These are phyloP conservation scores for Lycaon pictus DNA, from an alignment of 2,113 vertebrate species.

Conservation along the genomic window DNA sequence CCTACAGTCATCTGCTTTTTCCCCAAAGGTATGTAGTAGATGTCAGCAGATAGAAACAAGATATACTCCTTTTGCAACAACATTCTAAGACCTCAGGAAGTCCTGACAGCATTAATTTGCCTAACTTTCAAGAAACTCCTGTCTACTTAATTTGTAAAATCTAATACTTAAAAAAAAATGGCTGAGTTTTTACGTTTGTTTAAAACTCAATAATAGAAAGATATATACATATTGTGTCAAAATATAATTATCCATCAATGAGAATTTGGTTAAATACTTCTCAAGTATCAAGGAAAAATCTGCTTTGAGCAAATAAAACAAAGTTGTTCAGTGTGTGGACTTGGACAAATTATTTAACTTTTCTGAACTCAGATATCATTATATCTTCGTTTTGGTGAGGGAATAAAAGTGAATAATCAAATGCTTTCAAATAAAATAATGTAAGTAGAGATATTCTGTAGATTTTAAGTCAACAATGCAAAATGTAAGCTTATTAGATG, in stretches of 20 bases:
- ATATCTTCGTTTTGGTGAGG: not conserved
- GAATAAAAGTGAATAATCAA: not conserved
- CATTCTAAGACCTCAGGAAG: not conserved
- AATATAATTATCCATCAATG: not conserved
- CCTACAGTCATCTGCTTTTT: not conserved
- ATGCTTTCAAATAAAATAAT: not conserved
- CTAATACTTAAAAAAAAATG: constrained; percentile 5
- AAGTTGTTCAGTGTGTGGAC: not conserved
- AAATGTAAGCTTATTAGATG: not conserved
- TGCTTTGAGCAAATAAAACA: not conserved
- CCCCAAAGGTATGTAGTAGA: not conserved
- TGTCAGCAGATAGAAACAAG: not conserved
- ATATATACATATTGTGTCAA: not conserved
- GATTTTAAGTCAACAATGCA: constrained; percentile 16
- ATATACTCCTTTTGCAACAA: not conserved
- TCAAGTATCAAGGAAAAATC: not conserved
- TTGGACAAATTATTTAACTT: not conserved
- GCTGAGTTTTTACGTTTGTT: not conserved
- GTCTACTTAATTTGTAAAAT: not conserved
- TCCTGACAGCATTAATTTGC: constrained; percentile 9
- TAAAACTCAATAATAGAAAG: not conserved
- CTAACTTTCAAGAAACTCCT: constrained; percentile 1
- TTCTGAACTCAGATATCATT: not conserved
- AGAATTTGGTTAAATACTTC: not conserved
- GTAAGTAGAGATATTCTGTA: not conserved